Evolutionary conservation across 2,797 vertebrate species (phyloP), one percentile per base, ranked within the genome.

Genomic region (Chelon auratus): DNA sequence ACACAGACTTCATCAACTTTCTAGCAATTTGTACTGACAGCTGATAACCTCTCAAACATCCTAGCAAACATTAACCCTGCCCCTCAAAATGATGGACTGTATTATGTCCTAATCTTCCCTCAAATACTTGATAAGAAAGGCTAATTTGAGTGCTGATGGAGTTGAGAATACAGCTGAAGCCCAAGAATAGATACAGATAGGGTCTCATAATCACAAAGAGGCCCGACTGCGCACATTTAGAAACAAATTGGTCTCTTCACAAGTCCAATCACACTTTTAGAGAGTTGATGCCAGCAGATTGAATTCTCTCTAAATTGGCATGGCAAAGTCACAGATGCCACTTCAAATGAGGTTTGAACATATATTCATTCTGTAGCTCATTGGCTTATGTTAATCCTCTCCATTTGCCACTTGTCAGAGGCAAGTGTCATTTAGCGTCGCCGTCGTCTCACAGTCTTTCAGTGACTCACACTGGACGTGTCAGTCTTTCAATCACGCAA

Each of bases 321-420:
- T 85, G 85, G 89, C 88, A 91, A 89, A 89, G 85, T 93, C 93
- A 93, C 89, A 92, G 87, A 92, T 87, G 90, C 91, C 91, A 89
- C 88, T 92, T 93, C 80, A 91, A 93, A 93, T 93, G 88, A 93
- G 94, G 84, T 93, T 89, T 92, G 88, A 92, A 92, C 90, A 90
- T 92, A 91, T 89, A 92, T 89, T 90, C 86, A 88, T 85, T 90
- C 90, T 89, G 89, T 82, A 91, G 85, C 83, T 93, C 89, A 88
- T 91, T 91, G 90, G 91, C 91, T 94, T 92, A 91, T 87, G 92
- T 60, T 93, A 94, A 93, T 92, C 88, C 88, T 83, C 81, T 83
- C 87, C 89, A 91, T 94, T 94, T 93, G 90, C 87, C 87, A 85
- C 86, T 89, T 89, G 88, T 91, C 89, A 89, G 77, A 83, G 64